phyloP scores from a whole-genome alignment of 2,113 vertebrate species.

The Sylvia atricapilla region DNA sequence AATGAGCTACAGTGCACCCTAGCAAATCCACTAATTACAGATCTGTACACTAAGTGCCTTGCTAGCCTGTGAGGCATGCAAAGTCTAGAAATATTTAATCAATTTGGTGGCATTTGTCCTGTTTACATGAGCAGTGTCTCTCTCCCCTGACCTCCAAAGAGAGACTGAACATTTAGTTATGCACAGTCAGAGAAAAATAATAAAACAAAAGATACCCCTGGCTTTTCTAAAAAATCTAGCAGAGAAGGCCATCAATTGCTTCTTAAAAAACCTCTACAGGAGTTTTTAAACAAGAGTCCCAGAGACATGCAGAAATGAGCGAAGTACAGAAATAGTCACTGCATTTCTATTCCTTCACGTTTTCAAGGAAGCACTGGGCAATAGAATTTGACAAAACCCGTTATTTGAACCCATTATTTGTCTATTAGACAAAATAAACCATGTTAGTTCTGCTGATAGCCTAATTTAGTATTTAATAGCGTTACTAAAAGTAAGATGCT shows the following conservation, averaged over 20 bases:
- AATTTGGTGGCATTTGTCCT: background rate
- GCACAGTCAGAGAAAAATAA: background rate
- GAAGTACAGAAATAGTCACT: background rate
- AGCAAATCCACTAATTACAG: background rate
- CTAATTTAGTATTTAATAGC: background rate
- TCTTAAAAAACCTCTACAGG: background rate
- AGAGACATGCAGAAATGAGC: background rate
- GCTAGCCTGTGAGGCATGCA: background rate
- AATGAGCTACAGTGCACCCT: background rate
- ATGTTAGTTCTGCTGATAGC: background rate
- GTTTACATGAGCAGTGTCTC: background rate
- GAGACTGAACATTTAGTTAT: background rate
- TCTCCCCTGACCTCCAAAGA: background rate
- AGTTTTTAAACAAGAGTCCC: background rate
- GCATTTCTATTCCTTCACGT: background rate
- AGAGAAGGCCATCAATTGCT: background rate
- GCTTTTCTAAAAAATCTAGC: background rate
- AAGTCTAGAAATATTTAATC: background rate
- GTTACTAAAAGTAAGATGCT: background rate
- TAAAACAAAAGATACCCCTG: background rate
- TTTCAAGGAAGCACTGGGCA: background rate
- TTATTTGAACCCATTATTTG: background rate
- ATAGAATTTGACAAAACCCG: background rate
- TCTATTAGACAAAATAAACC: background rate
- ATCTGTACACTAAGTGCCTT: background rate